Evolutionary conservation across 2,113 vertebrate species (phyloP), one percentile per base, ranked within the genome.

Genomic region (Lasiurus borealis): DNA sequence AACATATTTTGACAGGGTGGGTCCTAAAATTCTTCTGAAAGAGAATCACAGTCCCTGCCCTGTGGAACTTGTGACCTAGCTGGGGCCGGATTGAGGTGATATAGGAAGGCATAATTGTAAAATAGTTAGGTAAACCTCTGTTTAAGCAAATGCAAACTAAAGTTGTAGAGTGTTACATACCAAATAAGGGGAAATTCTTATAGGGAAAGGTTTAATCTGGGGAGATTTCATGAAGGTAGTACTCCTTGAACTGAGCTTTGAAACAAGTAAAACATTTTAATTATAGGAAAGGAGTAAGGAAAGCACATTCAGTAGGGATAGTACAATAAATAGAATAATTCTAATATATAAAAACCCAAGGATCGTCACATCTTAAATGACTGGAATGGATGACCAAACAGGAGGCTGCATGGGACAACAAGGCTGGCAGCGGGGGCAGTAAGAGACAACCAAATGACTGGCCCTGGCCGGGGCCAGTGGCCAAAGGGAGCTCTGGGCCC

Each of bases 11-110:
- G 9, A 48, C 25, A 92, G 85, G 88, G 36, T 59, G 10, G 62
- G 64, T 7, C 75, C 57, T 66, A n/a, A 68, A 25, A 84, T 73
- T 93, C 78, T 95, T 85, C 85, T 85, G 59, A 78, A 90, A 91
- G 68, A 85, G 50, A 80, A 36, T 62, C 36, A 27, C 11, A 59
- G 71, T 27, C 66, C 78, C 57, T 82, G 50, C 86, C 90, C 93
- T 82, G n/a, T 23, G 29, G 50, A 90, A 48, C 66, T 75, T 73
- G 46, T 85, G 92, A 36, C 34, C 71, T 84, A 27, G 14, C 15
- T 21, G 14, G 80, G 57, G 14, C 40, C 1, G 12, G 50, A 15
- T 50, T n/a, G 12, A 15, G 48, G 75, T 36, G 1, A 31, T 64
- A 11, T 19, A 21, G 71, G 52, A 77, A 92, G 44, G n/a, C 57